Evolutionary conservation across 2,888 invertebrate species (phyloP), one percentile per base, ranked within the genome.

Genomic region (Limnephilus auricula): DNA sequence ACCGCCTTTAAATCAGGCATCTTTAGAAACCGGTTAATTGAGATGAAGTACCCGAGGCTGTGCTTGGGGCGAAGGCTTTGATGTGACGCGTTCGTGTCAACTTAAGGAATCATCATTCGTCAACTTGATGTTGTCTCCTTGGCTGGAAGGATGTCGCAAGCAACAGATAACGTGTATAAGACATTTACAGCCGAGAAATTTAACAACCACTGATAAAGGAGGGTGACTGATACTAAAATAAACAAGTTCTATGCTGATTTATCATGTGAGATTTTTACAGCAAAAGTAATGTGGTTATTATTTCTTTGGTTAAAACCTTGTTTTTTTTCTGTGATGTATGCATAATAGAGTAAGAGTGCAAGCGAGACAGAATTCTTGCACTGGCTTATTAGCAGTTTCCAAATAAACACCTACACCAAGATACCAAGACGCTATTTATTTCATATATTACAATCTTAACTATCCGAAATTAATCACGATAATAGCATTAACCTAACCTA

Each of bases 51-150:
- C 65, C 65, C 2, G 25, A 65, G 65, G 65, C 65, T 25, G 65
- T 65, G 65, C 65, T 25, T 65, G 65, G 65, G 65, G 6, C 65
- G 65, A 65, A 65, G 25, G 65, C 65, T 65, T 65, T 65, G 25
- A 65, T 65, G 65, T 65, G 65, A 65, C 65, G n/a, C 65, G 65
- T n/a, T 65, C 10, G 9, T 65, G 65, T 65, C 65, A 65, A 65
- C 65, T 65, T 65, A 65, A 65, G 65, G 65, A 65, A 65, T 65
- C 65, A 65, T 65, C 65, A 65, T 65, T 65, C 65, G 65, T 65
- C 65, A 65, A 65, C 65, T 65, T 65, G 65, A 65, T 65, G 65
- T n/a, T 65, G 65, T 65, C 25, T 65, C 10, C 25, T 65, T 65
- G 25, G 65, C 65, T 25, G 25, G 65, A 6, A n/a, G 25, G 65